A percentile compares a stretch with the other conserved stretches of the same genome.
These are phyloP conservation scores for Agrochola macilenta DNA, from an alignment of 2,888 invertebrate genomes.

Conservation along the genomic window DNA sequence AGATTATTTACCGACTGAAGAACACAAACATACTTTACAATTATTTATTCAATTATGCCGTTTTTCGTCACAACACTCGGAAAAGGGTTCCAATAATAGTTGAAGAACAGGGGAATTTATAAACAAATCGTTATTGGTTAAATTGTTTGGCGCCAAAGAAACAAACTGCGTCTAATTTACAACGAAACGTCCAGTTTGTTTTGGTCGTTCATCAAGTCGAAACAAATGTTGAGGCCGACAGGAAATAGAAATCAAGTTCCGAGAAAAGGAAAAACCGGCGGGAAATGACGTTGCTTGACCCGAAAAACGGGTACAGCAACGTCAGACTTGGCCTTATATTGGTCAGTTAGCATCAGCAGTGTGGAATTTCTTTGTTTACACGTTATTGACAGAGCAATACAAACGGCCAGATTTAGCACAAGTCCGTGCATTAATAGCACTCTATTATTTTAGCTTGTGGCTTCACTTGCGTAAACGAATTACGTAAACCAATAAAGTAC, in stretches of 20 bases:
- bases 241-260: constrained; percentile 56
- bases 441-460: constrained; percentile 43
- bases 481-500: constrained; percentile 53
- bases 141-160: constrained; percentile 52
- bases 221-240: constrained; percentile 53
- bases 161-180: constrained; percentile 67
- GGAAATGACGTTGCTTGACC: constrained; percentile 58
- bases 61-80: constrained; percentile 24
- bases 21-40: constrained; percentile 42
- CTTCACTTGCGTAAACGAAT: constrained; percentile 48
- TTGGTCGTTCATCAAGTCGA: constrained; percentile 67
- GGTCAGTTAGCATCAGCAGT: constrained; percentile 52
- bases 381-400: constrained; percentile 59
- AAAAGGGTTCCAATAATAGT: constrained; percentile 40
- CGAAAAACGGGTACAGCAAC: constrained; percentile 45
- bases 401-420: constrained; percentile 58
- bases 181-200: constrained; percentile 65
- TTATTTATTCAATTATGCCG: constrained; percentile 46
- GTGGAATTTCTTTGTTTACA: constrained; percentile 61
- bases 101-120: constrained; percentile 38
- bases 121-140: constrained; percentile 51
- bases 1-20: constrained; percentile 60
- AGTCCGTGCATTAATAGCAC: constrained; percentile 46
- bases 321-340: constrained; percentile 49
- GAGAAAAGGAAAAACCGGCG: constrained; percentile 42